Percentiles rank a stretch among this genome's conserved stretches.
These are phyloP conservation scores for Drosophila lacertosa DNA, from an alignment of 1,140 invertebrate genomes.

Conservation along the genomic window DNA sequence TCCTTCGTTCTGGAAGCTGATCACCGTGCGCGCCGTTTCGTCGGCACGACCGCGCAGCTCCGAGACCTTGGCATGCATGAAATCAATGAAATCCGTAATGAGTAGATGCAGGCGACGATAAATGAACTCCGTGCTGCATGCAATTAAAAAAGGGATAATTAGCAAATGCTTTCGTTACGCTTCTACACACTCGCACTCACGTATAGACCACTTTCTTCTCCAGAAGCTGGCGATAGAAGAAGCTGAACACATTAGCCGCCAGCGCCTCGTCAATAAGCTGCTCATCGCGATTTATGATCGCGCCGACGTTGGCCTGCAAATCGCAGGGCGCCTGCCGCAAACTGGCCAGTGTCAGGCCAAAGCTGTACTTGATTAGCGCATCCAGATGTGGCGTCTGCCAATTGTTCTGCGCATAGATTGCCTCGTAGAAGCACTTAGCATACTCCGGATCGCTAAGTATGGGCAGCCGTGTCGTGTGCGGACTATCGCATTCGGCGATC, in stretches of 20 bases:
- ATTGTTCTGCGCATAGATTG: constrained; percentile 68
- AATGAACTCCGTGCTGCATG: constrained; percentile 87
- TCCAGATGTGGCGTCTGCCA: constrained; percentile 89
- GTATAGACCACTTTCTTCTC: constrained; percentile 88
- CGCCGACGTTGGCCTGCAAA: constrained; percentile 50
- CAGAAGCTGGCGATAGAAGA: constrained; percentile 89
- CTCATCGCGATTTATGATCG: constrained; percentile 90
- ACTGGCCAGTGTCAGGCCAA: constrained; percentile 92
- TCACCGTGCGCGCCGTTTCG: constrained; percentile 93
- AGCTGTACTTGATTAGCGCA: constrained; percentile 90
- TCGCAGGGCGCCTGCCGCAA: constrained; percentile 85
- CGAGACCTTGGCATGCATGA: constrained; percentile 93
- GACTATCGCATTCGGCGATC: constrained; percentile 87
- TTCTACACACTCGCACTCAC: too few species aligned
- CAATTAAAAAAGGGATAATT: background rate
- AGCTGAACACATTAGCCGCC: constrained; percentile 92
- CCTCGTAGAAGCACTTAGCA: constrained; percentile 86
- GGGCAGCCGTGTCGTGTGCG: constrained; percentile 89
- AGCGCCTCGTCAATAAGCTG: constrained; percentile 90
- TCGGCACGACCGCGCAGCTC: constrained; percentile 93
- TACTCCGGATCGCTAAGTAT: constrained; percentile 89
- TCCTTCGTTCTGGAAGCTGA: constrained; percentile 92
- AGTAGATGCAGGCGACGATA: constrained; percentile 92
- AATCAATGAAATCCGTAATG: constrained; percentile 95
- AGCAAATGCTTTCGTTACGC: too few species aligned